Evolutionary conservation across 2,113 vertebrate species (phyloP).

Genomic region (Zosterops hypoxanthus): DNA sequence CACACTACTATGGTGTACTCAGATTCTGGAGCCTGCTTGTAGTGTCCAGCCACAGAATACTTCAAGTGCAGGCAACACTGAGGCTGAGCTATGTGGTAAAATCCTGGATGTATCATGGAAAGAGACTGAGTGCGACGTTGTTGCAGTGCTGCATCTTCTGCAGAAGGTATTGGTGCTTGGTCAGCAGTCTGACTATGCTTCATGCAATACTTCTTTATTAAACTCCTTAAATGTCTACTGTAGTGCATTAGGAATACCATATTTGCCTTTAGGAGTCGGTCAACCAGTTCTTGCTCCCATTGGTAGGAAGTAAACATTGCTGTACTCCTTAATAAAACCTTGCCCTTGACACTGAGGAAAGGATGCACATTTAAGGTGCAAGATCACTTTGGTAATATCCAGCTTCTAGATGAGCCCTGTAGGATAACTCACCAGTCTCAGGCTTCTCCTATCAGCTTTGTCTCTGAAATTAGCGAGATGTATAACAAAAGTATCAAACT

Average conservation of each 20-base stretch:
- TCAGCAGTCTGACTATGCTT: background rate
- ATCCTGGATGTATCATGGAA: background rate
- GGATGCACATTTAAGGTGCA: background rate
- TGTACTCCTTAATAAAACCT: background rate
- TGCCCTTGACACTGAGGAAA: background rate
- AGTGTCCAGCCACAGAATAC: background rate
- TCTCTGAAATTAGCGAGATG: background rate
- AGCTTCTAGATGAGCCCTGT: background rate
- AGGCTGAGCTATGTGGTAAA: background rate
- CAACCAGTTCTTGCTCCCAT: background rate
- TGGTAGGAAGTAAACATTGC: background rate
- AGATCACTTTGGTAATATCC: background rate
- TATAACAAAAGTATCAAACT: background rate
- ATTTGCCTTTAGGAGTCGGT: background rate
- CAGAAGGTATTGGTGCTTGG: background rate
- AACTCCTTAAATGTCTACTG: background rate
- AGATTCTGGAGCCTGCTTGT: background rate
- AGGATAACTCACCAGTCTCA: background rate
- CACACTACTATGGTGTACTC: background rate
- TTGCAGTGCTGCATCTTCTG: background rate
- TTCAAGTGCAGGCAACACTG: background rate
- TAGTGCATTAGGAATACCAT: background rate
- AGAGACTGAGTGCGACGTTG: background rate
- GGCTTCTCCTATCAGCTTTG: background rate
- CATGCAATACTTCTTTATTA: background rate